Conservation (phyloP, 2,888 invertebrate genomes). For the Aphidius colemani region DNA sequence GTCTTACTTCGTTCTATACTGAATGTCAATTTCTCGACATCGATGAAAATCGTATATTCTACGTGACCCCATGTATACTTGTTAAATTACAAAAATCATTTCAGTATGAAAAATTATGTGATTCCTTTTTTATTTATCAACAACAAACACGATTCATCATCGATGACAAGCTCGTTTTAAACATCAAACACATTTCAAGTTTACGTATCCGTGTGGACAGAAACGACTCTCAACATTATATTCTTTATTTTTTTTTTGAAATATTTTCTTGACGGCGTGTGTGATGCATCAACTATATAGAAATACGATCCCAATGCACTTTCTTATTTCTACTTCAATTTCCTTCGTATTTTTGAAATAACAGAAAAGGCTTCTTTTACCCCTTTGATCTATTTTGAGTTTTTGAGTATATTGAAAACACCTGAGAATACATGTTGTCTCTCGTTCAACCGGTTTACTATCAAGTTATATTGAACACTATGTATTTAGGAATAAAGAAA, state of each 20-base stretch:
- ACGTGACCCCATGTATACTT: constrained; percentile 23
- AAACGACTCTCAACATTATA: constrained; percentile 33
- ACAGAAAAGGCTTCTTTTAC: constrained; percentile 25
- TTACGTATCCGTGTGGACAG: constrained; percentile 23
- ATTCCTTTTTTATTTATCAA: neutral
- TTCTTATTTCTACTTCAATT: constrained; percentile 21
- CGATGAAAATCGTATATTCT: constrained; percentile 24
- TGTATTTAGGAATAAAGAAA: neutral
- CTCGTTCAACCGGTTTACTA: neutral
- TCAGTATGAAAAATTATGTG: constrained; percentile 14
- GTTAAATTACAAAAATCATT: constrained; percentile 20
- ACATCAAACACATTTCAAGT: constrained; percentile 24
- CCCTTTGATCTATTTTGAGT: constrained; percentile 20
- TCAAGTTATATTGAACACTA: constrained; percentile 16
- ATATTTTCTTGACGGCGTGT: constrained; percentile 17
- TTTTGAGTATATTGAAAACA: constrained; percentile 5
- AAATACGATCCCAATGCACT: constrained; percentile 1
- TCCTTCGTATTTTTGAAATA: constrained; percentile 9
- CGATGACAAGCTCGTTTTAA: constrained; percentile 36
- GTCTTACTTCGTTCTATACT: constrained; percentile 26
- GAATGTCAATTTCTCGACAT: constrained; percentile 19
- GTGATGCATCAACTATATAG: constrained; percentile 6
- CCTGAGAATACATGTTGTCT: constrained; percentile 10
- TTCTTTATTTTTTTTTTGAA: constrained; percentile 33
- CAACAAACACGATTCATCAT: constrained; percentile 42